Evolutionary conservation across 2,888 invertebrate species (phyloP).

Genomic region (Autographa pulchrina): DNA sequence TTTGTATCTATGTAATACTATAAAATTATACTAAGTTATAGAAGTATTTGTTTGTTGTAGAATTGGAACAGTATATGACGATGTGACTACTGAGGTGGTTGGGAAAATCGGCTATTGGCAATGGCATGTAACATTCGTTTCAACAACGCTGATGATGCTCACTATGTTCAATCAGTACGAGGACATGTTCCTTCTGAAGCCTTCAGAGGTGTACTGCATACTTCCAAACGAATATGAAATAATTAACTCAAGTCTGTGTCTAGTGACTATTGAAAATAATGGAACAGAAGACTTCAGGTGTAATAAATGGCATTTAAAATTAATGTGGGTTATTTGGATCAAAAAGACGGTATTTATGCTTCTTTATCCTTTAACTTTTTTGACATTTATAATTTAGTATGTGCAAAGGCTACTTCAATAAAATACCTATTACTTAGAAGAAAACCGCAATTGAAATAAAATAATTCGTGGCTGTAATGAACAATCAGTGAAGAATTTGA

Average conservation of each 20-base stretch:
- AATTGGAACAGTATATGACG: constrained; percentile 83
- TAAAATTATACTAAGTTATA: constrained; percentile 6
- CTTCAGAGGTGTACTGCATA: constrained; percentile 69
- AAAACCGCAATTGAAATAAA: no score
- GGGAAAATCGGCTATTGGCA: constrained; percentile 84
- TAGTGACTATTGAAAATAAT: constrained; percentile 64
- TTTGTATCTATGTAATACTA: constrained; percentile 15
- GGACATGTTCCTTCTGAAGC: constrained; percentile 76
- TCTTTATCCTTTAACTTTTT: neutral
- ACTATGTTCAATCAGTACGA: constrained; percentile 78
- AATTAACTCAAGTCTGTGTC: constrained; percentile 74
- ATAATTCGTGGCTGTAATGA: no score
- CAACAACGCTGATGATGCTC: constrained; percentile 71
- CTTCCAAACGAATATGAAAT: constrained; percentile 62
- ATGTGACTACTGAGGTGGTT: constrained; percentile 82
- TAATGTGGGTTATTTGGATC: constrained; percentile 80
- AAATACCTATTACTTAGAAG: no score
- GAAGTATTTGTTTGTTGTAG: constrained; percentile 65
- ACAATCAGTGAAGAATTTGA: no score
- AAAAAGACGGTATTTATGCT: constrained; percentile 74
- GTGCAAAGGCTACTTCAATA: neutral
- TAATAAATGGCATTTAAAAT: constrained; percentile 75
- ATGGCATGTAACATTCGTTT: constrained; percentile 79
- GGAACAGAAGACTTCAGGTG: constrained; percentile 69
- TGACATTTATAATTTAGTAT: neutral